Conservation (phyloP, 2,797 vertebrate genomes). For the Gymnopithys bicolor region DNA sequence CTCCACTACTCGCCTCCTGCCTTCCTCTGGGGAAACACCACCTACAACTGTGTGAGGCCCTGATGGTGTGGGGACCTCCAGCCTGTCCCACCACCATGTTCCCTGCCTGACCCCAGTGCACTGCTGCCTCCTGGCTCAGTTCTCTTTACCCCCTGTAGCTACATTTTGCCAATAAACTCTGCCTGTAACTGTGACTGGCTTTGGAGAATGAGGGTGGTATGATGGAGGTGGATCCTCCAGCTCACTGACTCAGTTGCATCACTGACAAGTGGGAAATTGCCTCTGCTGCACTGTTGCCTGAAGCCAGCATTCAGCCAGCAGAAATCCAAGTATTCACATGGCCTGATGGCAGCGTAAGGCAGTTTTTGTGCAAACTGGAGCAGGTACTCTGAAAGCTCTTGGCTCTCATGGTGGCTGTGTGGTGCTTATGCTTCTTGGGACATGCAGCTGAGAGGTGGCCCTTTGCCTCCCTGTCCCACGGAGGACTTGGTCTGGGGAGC, state of each 20-base stretch:
- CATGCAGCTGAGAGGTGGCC: neutral
- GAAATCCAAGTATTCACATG: accelerated
- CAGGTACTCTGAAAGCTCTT: neutral
- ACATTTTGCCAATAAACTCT: constrained; percentile 11
- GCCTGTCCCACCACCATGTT: neutral
- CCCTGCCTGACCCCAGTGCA: accelerated
- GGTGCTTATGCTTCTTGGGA: neutral
- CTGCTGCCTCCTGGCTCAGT: accelerated
- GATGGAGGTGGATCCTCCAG: neutral
- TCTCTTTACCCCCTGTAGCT: neutral
- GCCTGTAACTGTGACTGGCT: neutral
- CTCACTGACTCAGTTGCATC: accelerated
- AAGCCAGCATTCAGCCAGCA: neutral
- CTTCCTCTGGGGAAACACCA: constrained; percentile 47
- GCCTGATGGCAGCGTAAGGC: accelerated
- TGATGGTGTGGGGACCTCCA: neutral
- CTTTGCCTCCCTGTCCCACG: neutral
- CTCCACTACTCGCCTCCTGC: neutral
- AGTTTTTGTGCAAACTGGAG: neutral
- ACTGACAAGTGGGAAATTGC: neutral
- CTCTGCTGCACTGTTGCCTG: neutral
- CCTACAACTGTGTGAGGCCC: constrained; percentile 8
- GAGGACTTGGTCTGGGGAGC: neutral
- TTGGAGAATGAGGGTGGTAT: neutral
- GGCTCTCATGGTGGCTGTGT: neutral